These are phyloP conservation scores for Aphyosemion australe DNA, from an alignment of 2,113 vertebrate genomes.

Conservation along the genomic window DNA sequence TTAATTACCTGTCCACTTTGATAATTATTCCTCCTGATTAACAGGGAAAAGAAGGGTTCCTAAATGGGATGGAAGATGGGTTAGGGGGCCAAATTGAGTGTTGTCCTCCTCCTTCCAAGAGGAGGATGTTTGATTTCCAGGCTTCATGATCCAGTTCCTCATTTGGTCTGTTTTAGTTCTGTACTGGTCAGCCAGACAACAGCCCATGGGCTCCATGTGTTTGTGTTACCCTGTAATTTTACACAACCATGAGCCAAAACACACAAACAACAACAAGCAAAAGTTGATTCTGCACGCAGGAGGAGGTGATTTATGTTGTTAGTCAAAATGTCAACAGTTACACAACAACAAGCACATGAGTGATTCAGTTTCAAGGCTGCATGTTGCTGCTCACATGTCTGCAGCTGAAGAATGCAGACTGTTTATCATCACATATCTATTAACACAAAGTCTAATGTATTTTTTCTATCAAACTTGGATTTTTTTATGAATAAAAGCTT, in stretches of 20 bases:
- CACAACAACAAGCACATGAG: slow-evolving; percentile 41
- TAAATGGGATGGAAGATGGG: slow-evolving; percentile 72
- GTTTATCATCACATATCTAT: background rate
- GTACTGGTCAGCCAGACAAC: background rate
- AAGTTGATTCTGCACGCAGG: slow-evolving; percentile 32
- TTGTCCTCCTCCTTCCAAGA: slow-evolving; percentile 50
- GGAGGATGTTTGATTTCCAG: slow-evolving; percentile 38
- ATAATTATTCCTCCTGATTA: slow-evolving; percentile 85
- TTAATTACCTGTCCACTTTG: slow-evolving; percentile 86
- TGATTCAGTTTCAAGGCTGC: slow-evolving; percentile 23
- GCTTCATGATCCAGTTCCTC: slow-evolving; percentile 16
- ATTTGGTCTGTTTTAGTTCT: slow-evolving; percentile 14
- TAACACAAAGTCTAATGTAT: background rate
- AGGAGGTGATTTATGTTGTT: slow-evolving; percentile 40
- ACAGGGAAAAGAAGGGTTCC: slow-evolving; percentile 72
- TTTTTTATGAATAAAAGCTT: no score
- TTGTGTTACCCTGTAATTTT: slow-evolving; percentile 22
- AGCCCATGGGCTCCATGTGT: slow-evolving; percentile 5
- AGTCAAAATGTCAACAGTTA: slow-evolving; percentile 50
- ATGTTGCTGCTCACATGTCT: slow-evolving; percentile 8
- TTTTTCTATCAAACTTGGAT: background rate
- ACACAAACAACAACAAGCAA: slow-evolving; percentile 44
- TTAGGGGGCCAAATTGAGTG: slow-evolving; percentile 56
- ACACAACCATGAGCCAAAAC: slow-evolving; percentile 31
- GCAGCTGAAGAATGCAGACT: background rate